Base-by-base conservation (phyloP, 2,888 invertebrate genomes). In the Acrocyrtus sp. region DNA sequence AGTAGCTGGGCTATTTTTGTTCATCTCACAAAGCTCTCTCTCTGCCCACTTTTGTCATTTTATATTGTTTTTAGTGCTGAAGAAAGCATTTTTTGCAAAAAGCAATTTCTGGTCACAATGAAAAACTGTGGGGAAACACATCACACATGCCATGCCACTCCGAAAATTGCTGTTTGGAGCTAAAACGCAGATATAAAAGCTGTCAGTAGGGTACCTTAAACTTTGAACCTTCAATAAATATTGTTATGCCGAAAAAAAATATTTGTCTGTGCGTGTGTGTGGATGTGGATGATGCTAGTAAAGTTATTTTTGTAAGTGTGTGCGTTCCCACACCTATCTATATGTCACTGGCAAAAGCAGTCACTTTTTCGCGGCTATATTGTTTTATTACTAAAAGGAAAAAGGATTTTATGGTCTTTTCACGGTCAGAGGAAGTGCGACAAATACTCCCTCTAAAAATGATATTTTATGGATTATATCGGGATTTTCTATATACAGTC, bases 351-450 rank as follows among this genome's bases (percentile, higher is more conserved):
- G 56, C 65, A 65, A n/a, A n/a, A 19, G 47, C n/a, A 45, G 65
- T 56, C 65, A 34, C 6, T 5, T 21, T 17, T n/a, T 48, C 21
- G 47, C 47, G 48, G 56, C n/a, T n/a, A n/a, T 19, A 56, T 65
- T 65, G 65, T 65, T 65, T 65, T 65, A 65, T 65, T 34, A 34
- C 54, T 54, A 19, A n/a, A n/a, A n/a, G 54, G 22, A 34, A 54
- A 54, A n/a, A n/a, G n/a, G 34, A 54, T 54, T 54, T 54, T 54
- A 54, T 54, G 54, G 19, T 21, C 34, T 10, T 54, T 29, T 54
- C 54, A 29, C 54, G 34, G 54, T 54, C 34, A 34, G 24, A 54
- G 22, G 2, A 21, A 34, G 34, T 12, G 19, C 12, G n/a, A 17
- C 45, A 45, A 17, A 45, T 45, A 45, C 10, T 12, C n/a, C 45